Evolutionary conservation across 2,797 vertebrate species (phyloP).

Genomic region (Steatocranus sp.): DNA sequence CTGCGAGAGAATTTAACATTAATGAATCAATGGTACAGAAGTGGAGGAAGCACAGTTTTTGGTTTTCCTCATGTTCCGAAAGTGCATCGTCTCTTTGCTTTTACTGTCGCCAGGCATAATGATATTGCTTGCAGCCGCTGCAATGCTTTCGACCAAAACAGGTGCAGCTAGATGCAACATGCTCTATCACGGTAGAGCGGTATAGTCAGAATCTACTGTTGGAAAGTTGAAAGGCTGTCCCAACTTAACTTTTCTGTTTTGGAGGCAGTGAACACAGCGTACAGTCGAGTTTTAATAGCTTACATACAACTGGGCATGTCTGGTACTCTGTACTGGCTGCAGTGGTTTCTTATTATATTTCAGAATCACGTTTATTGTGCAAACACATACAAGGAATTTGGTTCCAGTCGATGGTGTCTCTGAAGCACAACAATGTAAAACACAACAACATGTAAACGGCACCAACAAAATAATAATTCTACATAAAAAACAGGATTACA

Average conservation of each 20-base stretch:
- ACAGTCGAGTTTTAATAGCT: background rate
- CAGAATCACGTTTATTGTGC: background rate
- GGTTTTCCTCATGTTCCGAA: no score
- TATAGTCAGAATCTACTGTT: background rate
- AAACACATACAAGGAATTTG: background rate
- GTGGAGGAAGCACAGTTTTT: no score
- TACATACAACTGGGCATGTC: no score
- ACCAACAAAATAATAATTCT: background rate
- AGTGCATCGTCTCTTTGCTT: no score
- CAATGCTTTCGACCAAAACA: no score
- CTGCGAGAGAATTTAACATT: no score
- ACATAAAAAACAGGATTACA: background rate
- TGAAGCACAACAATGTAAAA: background rate
- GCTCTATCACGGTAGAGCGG: fast-evolving
- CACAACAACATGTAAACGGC: background rate
- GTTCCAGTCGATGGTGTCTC: background rate
- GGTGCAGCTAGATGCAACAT: background rate
- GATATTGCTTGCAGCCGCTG: no score
- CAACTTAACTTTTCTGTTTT: background rate
- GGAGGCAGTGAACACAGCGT: background rate
- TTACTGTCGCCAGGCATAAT: no score
- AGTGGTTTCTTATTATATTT: background rate
- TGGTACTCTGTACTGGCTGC: background rate
- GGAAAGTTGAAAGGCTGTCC: background rate
- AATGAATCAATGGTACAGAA: no score